These are phyloP conservation scores for Drosophila melanosoma DNA, from an alignment of 2,888 invertebrate species.

Conservation along the genomic window DNA sequence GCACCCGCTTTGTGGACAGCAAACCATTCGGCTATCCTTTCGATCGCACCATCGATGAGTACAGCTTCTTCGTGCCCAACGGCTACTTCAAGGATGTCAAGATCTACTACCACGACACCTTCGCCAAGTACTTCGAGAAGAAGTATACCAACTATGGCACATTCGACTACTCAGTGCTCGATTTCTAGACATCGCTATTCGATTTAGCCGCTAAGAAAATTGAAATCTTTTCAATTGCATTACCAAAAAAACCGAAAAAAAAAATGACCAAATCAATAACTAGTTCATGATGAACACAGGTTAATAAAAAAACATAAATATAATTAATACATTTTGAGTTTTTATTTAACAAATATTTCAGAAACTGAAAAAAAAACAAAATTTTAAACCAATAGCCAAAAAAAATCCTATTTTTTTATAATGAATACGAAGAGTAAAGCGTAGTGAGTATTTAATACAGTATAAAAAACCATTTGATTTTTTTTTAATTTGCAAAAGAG, in stretches of 20 bases:
- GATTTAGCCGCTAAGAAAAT: constrained; percentile 47
- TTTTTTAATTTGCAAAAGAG: background rate
- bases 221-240: constrained; percentile 38
- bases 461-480: background rate
- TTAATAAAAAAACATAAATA: constrained; percentile 33
- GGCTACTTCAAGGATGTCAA: constrained; percentile 88
- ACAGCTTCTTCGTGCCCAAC: constrained; percentile 88
- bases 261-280: constrained; percentile 16
- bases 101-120: constrained; percentile 88
- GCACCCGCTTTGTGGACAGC: constrained; percentile 87
- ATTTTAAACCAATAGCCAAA: too few species aligned
- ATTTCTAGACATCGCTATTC: constrained; percentile 45
- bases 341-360: background rate
- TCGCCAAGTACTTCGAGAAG: constrained; percentile 73
- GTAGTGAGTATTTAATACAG: background rate
- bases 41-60: constrained; percentile 88
- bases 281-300: constrained; percentile 34
- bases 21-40: constrained; percentile 91
- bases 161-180: constrained; percentile 74
- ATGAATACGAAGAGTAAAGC: too few species aligned
- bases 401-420: too few species aligned
- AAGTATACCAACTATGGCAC: constrained; percentile 76
- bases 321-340: constrained; percentile 8
- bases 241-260: constrained; percentile 37
- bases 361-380: background rate